Evolutionary conservation across 2,113 vertebrate genomes (phyloP), one percentile per base, ranked within the genome.

Genomic region (Labeo rohita): DNA sequence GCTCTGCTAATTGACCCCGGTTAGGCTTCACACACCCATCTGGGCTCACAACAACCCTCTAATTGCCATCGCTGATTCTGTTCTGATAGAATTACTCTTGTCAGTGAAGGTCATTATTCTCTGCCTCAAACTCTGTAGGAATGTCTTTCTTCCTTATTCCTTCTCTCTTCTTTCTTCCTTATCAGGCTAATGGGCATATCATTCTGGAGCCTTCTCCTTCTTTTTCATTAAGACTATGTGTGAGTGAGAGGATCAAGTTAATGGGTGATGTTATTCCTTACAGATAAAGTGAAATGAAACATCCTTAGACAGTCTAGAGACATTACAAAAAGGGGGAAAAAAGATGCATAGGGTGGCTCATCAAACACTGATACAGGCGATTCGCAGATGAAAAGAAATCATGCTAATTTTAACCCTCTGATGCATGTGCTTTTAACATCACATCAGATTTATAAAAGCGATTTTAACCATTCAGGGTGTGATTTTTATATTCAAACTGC

Each of bases 71-170:
- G 86, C 92, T 93, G 92, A 95, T 94, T 94, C 91, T 90, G 84
- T 91, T 92, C 92, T 92, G 94, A 94, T 94, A 93, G 92, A 94
- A 93, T 95, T 92, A 93, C 89, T 52, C 86, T 93, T 92, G 93
- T 93, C 93, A 92, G 92, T 83, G 91, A 92, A 93, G 94, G 92
- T 94, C 92, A 89, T 93, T 94, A 93, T 88, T 91, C 91, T 89
- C 78, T 85, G 88, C 91, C 90, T 92, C 91, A 88, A 93, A 91
- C 90, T 92, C 89, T 85, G 50, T 3, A 90, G 83, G 75, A 87
- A 86, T 66, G 59, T 74, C 65, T 50, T 89, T 87, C 84, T 88
- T 83, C 87, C n/a, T 28, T 36, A 34, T 43, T 83, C 28, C 76
- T 54, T 70, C 59, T 50, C 80, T 28, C 16, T 49, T 84, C 21